Percentiles rank a stretch among this genome's conserved stretches.
These are phyloP conservation scores for Todiramphus chloris DNA, from an alignment of 2,113 vertebrate species.

Conservation along the genomic window DNA sequence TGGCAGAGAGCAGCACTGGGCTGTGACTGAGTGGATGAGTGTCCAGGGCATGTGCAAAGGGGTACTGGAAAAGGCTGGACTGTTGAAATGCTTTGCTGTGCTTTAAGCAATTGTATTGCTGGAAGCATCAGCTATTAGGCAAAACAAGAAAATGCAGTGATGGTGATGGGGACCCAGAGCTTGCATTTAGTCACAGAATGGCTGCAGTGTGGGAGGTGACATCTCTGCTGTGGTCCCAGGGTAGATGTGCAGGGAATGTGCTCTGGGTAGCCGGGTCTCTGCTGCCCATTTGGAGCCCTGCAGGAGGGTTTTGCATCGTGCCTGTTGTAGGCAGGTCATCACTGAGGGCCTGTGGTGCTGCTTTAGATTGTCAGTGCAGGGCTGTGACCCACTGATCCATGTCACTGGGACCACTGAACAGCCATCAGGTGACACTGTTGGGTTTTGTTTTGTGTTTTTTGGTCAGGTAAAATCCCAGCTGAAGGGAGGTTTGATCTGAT, in stretches of 20 bases:
- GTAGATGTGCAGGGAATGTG: rapidly evolving
- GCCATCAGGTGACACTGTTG: background rate
- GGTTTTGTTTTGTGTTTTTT: background rate
- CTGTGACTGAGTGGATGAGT: background rate
- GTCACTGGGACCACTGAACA: background rate
- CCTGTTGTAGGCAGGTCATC: background rate
- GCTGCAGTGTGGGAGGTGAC: background rate
- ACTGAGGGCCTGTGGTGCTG: background rate
- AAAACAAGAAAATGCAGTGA: background rate
- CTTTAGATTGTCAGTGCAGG: background rate
- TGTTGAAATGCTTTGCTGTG: background rate
- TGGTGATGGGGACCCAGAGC: background rate
- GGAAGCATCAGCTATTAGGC: background rate
- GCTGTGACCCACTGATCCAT: background rate
- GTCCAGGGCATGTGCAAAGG: background rate
- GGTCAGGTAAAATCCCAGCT: background rate
- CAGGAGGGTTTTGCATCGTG: background rate
- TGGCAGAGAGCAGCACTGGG: background rate
- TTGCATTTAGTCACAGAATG: background rate
- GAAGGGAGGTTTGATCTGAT: background rate
- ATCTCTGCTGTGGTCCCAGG: background rate
- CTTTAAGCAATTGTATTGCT: background rate
- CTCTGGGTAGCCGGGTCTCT: background rate
- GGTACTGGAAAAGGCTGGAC: background rate
- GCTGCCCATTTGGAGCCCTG: background rate